Evolutionary conservation across 2,113 vertebrate species (phyloP).

Genomic region (Coracopsis vasa): DNA sequence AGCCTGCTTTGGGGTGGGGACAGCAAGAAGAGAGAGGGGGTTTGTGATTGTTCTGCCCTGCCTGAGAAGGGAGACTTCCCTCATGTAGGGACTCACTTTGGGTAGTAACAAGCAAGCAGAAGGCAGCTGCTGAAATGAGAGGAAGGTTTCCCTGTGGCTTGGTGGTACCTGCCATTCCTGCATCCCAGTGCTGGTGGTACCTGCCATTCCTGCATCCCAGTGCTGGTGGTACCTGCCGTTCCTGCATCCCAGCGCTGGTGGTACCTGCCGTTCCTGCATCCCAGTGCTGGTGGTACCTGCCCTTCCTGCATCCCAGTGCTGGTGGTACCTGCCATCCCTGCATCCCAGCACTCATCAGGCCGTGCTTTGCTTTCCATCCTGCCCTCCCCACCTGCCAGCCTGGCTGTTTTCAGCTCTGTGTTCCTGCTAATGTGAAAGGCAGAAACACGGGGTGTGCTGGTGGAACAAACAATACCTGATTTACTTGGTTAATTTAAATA

Average conservation of each 20-base stretch:
- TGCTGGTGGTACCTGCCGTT: no score
- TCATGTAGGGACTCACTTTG: neutral
- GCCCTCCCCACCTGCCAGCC: neutral
- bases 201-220: no score
- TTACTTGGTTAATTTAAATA: neutral
- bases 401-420: neutral
- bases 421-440: neutral
- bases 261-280: no score
- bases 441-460: neutral
- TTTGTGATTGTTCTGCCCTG: neutral
- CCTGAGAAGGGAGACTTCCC: neutral
- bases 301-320: no score
- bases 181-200: rapidly evolving
- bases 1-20: neutral
- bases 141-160: neutral
- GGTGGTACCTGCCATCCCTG: neutral
- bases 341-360: neutral
- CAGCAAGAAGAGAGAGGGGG: neutral
- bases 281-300: no score
- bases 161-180: neutral
- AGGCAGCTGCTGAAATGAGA: neutral
- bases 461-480: neutral
- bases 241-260: rapidly evolving
- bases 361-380: neutral
- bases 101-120: neutral